These are phyloP conservation scores for Hofmannophila pseudospretella DNA, from an alignment of 2,888 invertebrate genomes.

Conservation along the genomic window DNA sequence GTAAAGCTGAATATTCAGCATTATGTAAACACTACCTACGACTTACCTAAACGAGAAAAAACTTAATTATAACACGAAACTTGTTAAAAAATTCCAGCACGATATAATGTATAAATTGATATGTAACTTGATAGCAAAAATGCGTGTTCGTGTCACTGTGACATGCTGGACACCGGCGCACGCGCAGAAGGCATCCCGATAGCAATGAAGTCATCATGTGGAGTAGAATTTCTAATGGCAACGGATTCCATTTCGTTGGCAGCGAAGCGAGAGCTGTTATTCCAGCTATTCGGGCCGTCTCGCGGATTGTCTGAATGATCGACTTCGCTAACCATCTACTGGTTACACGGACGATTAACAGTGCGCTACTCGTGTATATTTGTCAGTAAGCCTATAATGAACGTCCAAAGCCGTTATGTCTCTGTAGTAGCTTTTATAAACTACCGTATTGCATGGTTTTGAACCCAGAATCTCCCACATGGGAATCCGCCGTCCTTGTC, in stretches of 20 bases:
- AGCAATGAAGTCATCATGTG: slow-evolving; percentile 67
- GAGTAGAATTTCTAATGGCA: slow-evolving; percentile 70
- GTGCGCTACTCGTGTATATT: slow-evolving; percentile 10
- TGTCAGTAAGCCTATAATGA: slow-evolving; percentile 12
- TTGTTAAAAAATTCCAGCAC: slow-evolving; percentile 10
- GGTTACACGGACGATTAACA: slow-evolving; percentile 13
- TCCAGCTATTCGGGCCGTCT: slow-evolving; percentile 58
- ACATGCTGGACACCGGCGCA: slow-evolving; percentile 32
- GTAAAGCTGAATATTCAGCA: slow-evolving; percentile 1
- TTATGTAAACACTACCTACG: no score
- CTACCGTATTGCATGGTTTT: no score
- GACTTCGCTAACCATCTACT: slow-evolving; percentile 13
- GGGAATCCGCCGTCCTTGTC: no score
- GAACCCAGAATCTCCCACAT: no score
- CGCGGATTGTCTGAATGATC: slow-evolving; percentile 43
- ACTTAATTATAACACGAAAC: slow-evolving; percentile 28
- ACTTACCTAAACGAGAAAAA: slow-evolving; percentile 13
- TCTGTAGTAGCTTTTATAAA: no score
- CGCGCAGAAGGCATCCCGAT: slow-evolving; percentile 52
- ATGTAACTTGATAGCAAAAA: slow-evolving; percentile 26
- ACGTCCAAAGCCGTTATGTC: slow-evolving; percentile 6
- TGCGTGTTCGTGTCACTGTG: slow-evolving; percentile 38
- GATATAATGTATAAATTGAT: slow-evolving; percentile 9
- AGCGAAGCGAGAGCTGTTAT: slow-evolving; percentile 63
- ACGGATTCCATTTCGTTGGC: slow-evolving; percentile 73